These are phyloP conservation scores for Metallyticus violacea DNA, from an alignment of 2,888 invertebrate species.

Conservation along the genomic window DNA sequence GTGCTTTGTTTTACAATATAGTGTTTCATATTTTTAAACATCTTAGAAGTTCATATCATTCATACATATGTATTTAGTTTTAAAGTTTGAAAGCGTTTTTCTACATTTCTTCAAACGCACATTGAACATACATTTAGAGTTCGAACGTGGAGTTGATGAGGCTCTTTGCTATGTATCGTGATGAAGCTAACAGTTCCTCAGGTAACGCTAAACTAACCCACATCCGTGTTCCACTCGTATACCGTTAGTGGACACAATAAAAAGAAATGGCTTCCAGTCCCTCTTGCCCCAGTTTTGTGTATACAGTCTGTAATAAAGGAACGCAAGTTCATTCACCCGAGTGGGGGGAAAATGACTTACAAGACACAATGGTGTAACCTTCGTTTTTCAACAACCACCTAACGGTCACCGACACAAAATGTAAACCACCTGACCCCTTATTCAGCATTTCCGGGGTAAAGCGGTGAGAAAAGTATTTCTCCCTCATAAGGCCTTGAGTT, in stretches of 20 bases:
- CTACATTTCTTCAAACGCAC: too few relatives aligned
- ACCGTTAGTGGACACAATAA: neutral
- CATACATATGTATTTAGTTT: too few relatives aligned
- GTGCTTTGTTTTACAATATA: too few relatives aligned
- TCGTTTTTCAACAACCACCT: neutral
- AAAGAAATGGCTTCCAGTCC: neutral
- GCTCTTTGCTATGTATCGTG: too few relatives aligned
- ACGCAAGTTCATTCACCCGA: neutral
- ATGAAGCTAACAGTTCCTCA: neutral
- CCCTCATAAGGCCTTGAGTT: too few relatives aligned
- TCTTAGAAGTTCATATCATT: too few relatives aligned
- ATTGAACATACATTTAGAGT: too few relatives aligned
- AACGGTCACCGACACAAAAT: neutral
- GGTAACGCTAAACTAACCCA: neutral
- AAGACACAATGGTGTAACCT: neutral
- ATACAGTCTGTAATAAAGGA: neutral
- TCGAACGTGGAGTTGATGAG: too few relatives aligned
- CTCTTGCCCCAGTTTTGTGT: neutral
- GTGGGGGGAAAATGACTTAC: neutral
- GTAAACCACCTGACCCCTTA: neutral
- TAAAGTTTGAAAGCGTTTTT: too few relatives aligned
- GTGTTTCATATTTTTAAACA: too few relatives aligned
- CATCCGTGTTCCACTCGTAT: neutral
- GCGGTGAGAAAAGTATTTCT: too few relatives aligned
- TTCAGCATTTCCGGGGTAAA: neutral